These are phyloP conservation scores for Leucozona laternaria DNA, from an alignment of 2,888 invertebrate species.

Conservation along the genomic window DNA sequence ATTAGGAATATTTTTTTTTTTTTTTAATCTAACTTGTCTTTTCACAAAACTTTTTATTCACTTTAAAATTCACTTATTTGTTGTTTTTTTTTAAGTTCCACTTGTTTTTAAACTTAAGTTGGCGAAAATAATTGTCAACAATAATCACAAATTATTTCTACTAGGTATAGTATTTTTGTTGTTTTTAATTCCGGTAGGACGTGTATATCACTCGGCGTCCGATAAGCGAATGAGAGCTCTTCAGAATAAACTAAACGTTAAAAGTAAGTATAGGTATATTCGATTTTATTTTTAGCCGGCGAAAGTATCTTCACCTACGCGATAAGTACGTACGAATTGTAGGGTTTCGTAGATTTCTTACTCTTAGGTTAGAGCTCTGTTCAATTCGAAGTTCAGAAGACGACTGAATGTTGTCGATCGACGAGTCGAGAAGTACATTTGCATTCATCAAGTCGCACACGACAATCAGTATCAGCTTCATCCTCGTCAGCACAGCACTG, in stretches of 20 bases:
- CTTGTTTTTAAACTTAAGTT: slow-evolving; percentile 75
- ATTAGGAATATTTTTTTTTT: slow-evolving; percentile 77
- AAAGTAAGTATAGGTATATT: slow-evolving; percentile 67
- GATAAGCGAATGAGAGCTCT: slow-evolving; percentile 82
- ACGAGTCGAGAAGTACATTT: slow-evolving; percentile 65
- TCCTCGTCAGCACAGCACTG: not conserved
- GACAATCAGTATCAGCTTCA: slow-evolving; percentile 48
- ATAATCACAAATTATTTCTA: slow-evolving; percentile 47
- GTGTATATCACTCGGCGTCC: slow-evolving; percentile 78
- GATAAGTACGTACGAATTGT: slow-evolving; percentile 42
- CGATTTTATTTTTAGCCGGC: slow-evolving; percentile 75
- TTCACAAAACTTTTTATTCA: slow-evolving; percentile 74
- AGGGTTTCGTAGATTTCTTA: slow-evolving; percentile 4
- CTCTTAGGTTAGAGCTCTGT: slow-evolving; percentile 30
- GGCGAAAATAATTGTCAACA: slow-evolving; percentile 54
- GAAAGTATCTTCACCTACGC: slow-evolving; percentile 75
- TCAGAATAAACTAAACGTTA: slow-evolving; percentile 80
- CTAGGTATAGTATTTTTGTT: slow-evolving; percentile 70
- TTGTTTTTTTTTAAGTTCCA: slow-evolving; percentile 72
- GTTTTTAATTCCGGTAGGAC: slow-evolving; percentile 47
- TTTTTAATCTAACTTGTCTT: slow-evolving; percentile 62
- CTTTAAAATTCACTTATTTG: slow-evolving; percentile 57
- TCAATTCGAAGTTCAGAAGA: slow-evolving; percentile 60
- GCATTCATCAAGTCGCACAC: slow-evolving; percentile 44
- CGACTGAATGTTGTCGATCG: slow-evolving; percentile 72